Percentiles rank a stretch among this genome's conserved stretches.
These are phyloP conservation scores for Nymphalis urticae DNA, from an alignment of 2,888 invertebrate species.

Conservation along the genomic window DNA sequence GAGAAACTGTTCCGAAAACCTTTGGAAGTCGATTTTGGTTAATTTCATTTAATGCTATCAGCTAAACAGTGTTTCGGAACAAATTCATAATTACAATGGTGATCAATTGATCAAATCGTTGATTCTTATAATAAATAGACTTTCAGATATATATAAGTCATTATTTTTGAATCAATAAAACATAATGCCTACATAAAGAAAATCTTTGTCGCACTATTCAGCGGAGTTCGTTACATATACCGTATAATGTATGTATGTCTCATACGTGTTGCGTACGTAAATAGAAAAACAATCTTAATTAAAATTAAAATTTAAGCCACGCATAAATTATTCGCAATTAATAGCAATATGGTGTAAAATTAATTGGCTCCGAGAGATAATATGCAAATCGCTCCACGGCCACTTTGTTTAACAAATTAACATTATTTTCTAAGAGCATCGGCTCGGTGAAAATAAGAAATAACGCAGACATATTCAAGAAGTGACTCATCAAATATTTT, in stretches of 20 bases:
- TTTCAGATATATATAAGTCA: no score
- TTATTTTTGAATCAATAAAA: no score
- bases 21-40: no score
- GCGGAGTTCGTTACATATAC: neutral
- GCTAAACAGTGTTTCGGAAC: no score
- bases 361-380: slow-evolving; percentile 67
- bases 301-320: slow-evolving; percentile 44
- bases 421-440: slow-evolving; percentile 24
- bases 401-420: slow-evolving; percentile 43
- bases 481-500: no score
- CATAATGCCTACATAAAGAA: no score
- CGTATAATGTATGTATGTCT: neutral
- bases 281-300: slow-evolving; percentile 27
- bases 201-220: no score
- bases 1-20: no score
- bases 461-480: neutral
- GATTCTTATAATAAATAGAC: no score
- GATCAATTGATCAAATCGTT: no score
- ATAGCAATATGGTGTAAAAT: slow-evolving; percentile 67
- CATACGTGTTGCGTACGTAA: slow-evolving; percentile 1
- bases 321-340: slow-evolving; percentile 58
- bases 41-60: no score
- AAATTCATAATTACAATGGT: no score
- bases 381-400: slow-evolving; percentile 58
- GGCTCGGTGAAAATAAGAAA: slow-evolving; percentile 3